Conservation (phyloP, 2,113 vertebrate genomes). For the Rhynchomys soricoides region DNA sequence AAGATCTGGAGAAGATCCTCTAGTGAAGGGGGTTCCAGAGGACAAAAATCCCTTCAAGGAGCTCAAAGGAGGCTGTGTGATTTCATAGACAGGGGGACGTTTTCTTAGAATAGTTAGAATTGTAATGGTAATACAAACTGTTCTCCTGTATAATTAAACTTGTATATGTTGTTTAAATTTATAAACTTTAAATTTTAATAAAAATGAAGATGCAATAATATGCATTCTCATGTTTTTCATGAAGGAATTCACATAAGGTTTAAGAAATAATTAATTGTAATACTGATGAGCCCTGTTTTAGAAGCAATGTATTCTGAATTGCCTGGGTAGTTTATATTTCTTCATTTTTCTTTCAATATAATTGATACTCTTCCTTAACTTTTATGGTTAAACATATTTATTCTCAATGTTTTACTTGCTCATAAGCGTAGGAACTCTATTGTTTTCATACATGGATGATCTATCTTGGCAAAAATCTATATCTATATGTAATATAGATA, state of each 20-base stretch:
- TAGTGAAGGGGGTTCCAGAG: conserved; percentile 97
- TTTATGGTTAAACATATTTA: background rate
- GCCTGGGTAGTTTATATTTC: background rate
- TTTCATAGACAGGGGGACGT: conserved; percentile 86
- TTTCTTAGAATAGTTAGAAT: conserved; percentile 39
- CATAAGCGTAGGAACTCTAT: background rate
- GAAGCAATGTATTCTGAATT: background rate
- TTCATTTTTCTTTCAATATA: background rate
- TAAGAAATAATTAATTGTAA: conserved; percentile 11
- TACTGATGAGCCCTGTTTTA: background rate
- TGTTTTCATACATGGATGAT: background rate
- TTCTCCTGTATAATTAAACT: conserved; percentile 20
- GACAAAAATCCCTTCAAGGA: conserved; percentile 99
- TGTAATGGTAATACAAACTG: background rate
- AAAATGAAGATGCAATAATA: conserved; percentile 45
- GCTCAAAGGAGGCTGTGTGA: conserved; percentile 97
- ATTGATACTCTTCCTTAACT: background rate
- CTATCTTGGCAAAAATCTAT: background rate
- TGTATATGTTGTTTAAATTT: conserved; percentile 33
- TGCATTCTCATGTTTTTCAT: background rate
- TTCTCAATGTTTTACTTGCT: background rate
- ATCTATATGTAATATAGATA: background rate
- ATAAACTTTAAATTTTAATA: conserved; percentile 53
- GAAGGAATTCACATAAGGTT: background rate
- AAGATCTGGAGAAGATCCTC: conserved; percentile 92